Evolutionary conservation across 2,888 invertebrate species (phyloP).

Genomic region (Elysia crispata): DNA sequence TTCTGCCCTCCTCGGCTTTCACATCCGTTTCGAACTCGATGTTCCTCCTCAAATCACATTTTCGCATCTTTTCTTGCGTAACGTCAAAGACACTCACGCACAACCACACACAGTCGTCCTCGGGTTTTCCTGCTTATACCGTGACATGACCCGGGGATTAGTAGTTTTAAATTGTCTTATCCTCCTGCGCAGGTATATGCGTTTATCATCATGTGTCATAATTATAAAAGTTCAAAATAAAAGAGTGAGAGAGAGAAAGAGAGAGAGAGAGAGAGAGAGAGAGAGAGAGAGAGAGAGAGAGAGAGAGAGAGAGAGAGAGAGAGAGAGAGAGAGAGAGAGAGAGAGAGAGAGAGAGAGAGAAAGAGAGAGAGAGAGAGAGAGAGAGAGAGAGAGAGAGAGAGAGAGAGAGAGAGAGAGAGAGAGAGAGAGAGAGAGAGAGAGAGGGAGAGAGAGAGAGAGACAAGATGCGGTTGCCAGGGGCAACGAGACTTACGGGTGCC

Average conservation of each 20-base stretch:
- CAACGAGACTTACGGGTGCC: conserved; percentile 13
- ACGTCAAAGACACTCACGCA: no score
- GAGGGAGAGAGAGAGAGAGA: not conserved
- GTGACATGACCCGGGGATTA: no score
- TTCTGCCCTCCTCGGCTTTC: not conserved
- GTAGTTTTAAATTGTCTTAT: not conserved
- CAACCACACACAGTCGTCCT: no score
- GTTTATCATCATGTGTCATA: no score
- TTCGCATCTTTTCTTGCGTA: not conserved
- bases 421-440: not conserved
- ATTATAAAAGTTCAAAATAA: no score
- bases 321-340: not conserved
- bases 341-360: not conserved
- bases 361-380: not conserved
- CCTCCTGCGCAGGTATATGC: no score
- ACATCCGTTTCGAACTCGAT: not conserved
- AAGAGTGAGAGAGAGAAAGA: not conserved
- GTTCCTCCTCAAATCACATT: not conserved
- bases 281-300: not conserved
- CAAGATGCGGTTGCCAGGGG: conserved; percentile 1
- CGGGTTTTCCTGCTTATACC: no score
- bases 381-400: not conserved
- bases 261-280: not conserved
- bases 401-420: not conserved
- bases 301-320: not conserved